Conservation (phyloP, 2,113 vertebrate species). For the Turdus rufiventris region DNA sequence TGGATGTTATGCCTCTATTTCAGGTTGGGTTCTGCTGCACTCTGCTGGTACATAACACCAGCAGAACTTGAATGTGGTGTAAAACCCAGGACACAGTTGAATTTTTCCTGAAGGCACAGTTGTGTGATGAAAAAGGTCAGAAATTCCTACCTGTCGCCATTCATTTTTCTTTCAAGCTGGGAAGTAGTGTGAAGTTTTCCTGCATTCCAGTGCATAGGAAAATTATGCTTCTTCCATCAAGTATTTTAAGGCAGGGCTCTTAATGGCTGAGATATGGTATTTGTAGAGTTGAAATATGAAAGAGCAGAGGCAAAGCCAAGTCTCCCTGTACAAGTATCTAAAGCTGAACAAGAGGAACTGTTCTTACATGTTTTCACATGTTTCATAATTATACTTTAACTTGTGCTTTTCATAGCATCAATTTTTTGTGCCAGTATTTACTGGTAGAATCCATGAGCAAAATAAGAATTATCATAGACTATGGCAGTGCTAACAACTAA, state of each 20-base stretch:
- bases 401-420: background rate
- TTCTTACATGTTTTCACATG: background rate
- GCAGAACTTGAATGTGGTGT: background rate
- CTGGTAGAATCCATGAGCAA: background rate
- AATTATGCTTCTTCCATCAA: background rate
- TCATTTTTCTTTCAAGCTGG: background rate
- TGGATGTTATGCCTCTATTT: background rate
- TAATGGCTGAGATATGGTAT: background rate
- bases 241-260: background rate
- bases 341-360: background rate
- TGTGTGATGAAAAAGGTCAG: background rate
- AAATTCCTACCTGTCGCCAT: background rate
- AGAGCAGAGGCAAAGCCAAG: background rate
- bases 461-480: background rate
- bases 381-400: background rate
- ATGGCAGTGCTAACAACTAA: background rate
- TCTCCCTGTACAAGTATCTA: background rate
- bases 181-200: background rate
- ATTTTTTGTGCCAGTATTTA: background rate
- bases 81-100: background rate
- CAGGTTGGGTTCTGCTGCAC: conserved; percentile 40
- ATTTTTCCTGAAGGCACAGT: background rate
- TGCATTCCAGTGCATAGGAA: background rate
- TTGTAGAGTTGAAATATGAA: background rate
- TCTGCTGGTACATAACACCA: conserved; percentile 27